These are phyloP conservation scores for Epizoanthus stellaris DNA, from an alignment of 92 coral and sea anemone genomes.

Conservation along the genomic window DNA sequence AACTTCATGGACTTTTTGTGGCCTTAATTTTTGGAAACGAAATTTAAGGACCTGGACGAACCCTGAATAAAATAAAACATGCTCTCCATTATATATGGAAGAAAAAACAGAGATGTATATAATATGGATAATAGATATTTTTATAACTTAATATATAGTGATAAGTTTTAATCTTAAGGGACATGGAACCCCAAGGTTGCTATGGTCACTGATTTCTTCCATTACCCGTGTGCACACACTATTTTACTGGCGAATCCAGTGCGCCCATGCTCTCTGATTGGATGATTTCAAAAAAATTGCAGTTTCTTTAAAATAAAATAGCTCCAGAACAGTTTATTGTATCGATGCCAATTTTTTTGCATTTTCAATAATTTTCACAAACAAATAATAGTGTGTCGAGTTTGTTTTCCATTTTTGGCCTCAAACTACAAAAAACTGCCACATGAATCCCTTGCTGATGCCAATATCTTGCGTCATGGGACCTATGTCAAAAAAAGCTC, in stretches of 20 bases:
- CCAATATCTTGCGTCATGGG: neutral
- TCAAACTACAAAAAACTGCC: neutral
- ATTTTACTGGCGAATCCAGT: neutral
- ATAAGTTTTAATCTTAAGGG: no score
- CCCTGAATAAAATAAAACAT: no score
- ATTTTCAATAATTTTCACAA: neutral
- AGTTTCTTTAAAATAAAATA: neutral
- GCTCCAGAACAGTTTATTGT: no score
- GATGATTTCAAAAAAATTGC: neutral
- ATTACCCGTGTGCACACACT: neutral
- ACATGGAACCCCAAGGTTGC: neutral
- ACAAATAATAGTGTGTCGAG: neutral
- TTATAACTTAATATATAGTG: no score
- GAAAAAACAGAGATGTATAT: no score
- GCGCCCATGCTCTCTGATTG: neutral
- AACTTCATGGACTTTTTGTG: no score
- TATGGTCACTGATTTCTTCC: neutral
- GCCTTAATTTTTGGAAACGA: no score
- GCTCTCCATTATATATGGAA: no score
- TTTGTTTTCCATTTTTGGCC: neutral
- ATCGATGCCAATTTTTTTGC: neutral
- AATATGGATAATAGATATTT: no score
- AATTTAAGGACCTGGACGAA: no score
- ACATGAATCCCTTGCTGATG: neutral
- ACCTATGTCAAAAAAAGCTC: neutral